Conservation (phyloP, 2,797 vertebrate species). For the Lateolabrax maculatus region DNA sequence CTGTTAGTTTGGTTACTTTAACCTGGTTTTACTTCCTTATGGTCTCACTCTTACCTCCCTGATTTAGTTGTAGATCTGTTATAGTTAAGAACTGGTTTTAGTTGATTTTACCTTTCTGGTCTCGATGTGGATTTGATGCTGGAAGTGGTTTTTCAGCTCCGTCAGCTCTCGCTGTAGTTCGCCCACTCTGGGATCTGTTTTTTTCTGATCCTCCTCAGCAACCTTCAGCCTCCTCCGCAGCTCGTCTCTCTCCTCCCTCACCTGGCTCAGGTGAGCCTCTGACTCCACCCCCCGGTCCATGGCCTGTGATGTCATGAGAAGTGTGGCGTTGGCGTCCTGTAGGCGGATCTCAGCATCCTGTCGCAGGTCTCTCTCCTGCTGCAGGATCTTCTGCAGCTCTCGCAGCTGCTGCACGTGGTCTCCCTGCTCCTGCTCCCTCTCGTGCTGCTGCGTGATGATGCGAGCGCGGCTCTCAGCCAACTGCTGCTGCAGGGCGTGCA, state of each 20-base stretch:
- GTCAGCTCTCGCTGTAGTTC: slow-evolving; percentile 88
- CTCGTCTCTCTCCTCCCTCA: slow-evolving; percentile 85
- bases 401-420: slow-evolving; percentile 93
- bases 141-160: slow-evolving; percentile 87
- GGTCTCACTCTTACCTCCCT: slow-evolving; percentile 4
- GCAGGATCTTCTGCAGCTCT: slow-evolving; percentile 93
- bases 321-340: slow-evolving; percentile 84
- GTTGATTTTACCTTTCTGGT: slow-evolving; percentile 88
- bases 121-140: slow-evolving; percentile 89
- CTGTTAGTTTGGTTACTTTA: too few relatives aligned
- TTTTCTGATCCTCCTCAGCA: slow-evolving; percentile 79
- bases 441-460: slow-evolving; percentile 92
- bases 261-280: slow-evolving; percentile 83
- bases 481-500: slow-evolving; percentile 85
- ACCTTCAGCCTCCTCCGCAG: slow-evolving; percentile 83
- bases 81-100: neutral
- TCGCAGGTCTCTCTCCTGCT: slow-evolving; percentile 88
- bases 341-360: slow-evolving; percentile 89
- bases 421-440: slow-evolving; percentile 91
- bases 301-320: slow-evolving; percentile 75
- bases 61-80: slow-evolving; percentile 86
- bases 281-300: slow-evolving; percentile 82
- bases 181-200: slow-evolving; percentile 86
- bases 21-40: slow-evolving; percentile 65
- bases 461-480: slow-evolving; percentile 91